These are phyloP conservation scores for Carassius auratus DNA, from an alignment of 2,113 vertebrate species.

Conservation along the genomic window DNA sequence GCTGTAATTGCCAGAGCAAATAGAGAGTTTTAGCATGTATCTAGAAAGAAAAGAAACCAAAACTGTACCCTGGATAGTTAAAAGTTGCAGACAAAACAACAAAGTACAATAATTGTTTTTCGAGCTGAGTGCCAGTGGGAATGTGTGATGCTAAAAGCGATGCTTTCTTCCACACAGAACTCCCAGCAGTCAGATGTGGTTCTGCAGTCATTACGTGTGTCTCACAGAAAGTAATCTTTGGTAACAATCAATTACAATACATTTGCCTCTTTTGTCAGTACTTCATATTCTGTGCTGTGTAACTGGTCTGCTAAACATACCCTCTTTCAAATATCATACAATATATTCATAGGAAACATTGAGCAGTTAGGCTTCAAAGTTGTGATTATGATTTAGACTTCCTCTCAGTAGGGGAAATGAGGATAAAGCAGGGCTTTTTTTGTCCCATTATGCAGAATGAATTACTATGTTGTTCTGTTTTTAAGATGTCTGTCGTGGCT, in stretches of 20 bases:
- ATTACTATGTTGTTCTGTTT: constrained; percentile 77
- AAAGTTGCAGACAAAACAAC: constrained; percentile 67
- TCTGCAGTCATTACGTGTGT: constrained; percentile 70
- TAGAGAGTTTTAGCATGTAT: constrained; percentile 55
- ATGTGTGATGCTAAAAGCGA: constrained; percentile 61
- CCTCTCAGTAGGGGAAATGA: constrained; percentile 70
- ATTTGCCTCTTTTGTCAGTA: constrained; percentile 71
- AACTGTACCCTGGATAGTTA: constrained; percentile 58
- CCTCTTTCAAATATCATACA: constrained; percentile 77
- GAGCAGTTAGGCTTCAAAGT: constrained; percentile 70
- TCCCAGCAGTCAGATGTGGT: constrained; percentile 68
- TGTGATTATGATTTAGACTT: constrained; percentile 71
- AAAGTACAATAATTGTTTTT: constrained; percentile 71
- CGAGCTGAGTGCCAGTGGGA: constrained; percentile 66
- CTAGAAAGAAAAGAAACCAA: constrained; percentile 63
- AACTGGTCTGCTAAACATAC: constrained; percentile 74
- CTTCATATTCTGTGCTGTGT: constrained; percentile 64
- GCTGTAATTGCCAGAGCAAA: constrained; percentile 65
- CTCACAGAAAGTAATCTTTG: constrained; percentile 72
- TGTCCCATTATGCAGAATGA: constrained; percentile 77
- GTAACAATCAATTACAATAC: constrained; percentile 79
- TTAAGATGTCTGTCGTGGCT: constrained; percentile 77
- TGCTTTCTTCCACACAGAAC: constrained; percentile 57
- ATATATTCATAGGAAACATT: constrained; percentile 74
- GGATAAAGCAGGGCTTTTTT: constrained; percentile 72